Percentiles rank a stretch among this genome's conserved stretches.
Evolutionary conservation across 1,140 invertebrate genomes (phyloP).

Genomic region (Mesaphorura yosii): DNA sequence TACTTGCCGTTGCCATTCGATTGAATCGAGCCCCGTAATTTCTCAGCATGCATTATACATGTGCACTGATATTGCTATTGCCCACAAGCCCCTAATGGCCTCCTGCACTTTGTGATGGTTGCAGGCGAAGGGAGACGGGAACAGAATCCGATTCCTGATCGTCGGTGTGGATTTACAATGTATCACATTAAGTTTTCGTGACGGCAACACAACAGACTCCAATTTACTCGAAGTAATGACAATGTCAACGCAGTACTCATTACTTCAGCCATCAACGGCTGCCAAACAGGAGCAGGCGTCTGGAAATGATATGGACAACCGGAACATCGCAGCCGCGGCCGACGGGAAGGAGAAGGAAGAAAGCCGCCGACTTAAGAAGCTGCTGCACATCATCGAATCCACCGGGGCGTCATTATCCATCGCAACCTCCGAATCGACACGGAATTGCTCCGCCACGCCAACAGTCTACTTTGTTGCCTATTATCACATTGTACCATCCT

Average conservation of each 20-base stretch:
- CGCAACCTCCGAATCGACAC: conserved; percentile 8
- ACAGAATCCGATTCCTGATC: conserved; percentile 18
- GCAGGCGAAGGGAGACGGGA: conserved; percentile 17
- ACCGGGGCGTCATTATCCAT: conserved; percentile 24
- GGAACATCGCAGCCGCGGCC: not conserved
- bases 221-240: conserved; percentile 19
- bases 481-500: conserved; percentile 4
- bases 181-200: conserved; percentile 19
- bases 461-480: conserved; percentile 25
- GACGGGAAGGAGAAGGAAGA: too few relatives aligned
- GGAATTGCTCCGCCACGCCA: conserved; percentile 13
- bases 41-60: too few relatives aligned
- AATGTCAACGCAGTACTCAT: not conserved
- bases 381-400: conserved; percentile 13
- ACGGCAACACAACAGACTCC: conserved; percentile 29
- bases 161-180: conserved; percentile 23
- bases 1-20: too few relatives aligned
- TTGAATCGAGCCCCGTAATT: too few relatives aligned
- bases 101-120: not conserved
- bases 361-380: not conserved
- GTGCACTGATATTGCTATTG: too few relatives aligned
- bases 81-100: too few relatives aligned
- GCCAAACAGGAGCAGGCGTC: too few relatives aligned
- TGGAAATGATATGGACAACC: not conserved
- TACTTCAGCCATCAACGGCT: too few relatives aligned